Evolutionary conservation across 2,113 vertebrate species (phyloP).

Genomic region (Entosphenus tridentatus): DNA sequence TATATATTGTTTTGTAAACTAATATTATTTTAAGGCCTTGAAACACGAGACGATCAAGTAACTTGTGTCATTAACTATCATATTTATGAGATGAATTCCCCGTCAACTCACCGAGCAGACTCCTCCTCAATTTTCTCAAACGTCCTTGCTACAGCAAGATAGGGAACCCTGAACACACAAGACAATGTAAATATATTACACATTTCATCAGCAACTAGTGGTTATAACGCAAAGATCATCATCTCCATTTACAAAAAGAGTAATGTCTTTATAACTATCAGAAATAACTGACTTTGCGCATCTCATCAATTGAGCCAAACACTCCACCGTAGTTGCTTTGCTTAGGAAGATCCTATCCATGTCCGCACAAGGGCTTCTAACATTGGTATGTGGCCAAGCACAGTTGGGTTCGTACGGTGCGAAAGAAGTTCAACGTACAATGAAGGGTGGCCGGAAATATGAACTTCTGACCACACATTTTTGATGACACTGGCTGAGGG

Average conservation of each 20-base stretch:
- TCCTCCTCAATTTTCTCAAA: constrained; percentile 68
- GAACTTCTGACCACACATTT: no score
- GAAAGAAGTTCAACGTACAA: no score
- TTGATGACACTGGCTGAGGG: no score
- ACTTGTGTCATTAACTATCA: background rate
- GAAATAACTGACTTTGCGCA: background rate
- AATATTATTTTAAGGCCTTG: background rate
- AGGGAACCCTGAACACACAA: constrained; percentile 36
- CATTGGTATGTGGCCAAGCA: no score
- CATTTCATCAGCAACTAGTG: background rate
- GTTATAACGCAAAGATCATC: background rate
- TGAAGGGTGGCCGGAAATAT: no score
- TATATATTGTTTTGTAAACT: background rate
- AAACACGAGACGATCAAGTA: background rate
- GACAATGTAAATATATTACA: constrained; percentile 7
- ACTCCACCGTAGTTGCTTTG: background rate
- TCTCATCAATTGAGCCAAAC: background rate
- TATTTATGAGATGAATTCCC: background rate
- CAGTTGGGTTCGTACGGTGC: no score
- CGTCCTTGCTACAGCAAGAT: constrained; percentile 53
- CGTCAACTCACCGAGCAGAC: constrained; percentile 39
- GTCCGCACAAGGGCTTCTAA: no score
- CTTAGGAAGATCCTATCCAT: background rate
- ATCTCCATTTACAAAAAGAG: background rate
- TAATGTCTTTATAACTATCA: background rate